These are phyloP conservation scores for Metopia argyrocephala DNA, from an alignment of 2,888 invertebrate genomes.

Conservation along the genomic window DNA sequence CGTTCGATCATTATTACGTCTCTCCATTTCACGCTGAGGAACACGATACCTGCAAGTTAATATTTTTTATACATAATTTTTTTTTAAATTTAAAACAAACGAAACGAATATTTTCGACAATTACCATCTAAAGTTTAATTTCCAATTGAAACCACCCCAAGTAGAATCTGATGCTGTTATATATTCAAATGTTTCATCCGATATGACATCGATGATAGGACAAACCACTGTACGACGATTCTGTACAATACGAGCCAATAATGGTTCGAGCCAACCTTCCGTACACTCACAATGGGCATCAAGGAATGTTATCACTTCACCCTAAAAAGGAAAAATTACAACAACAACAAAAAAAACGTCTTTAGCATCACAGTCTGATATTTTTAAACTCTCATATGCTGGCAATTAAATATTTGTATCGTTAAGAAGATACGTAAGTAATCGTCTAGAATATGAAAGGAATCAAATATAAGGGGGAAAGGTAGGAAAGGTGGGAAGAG, in stretches of 20 bases:
- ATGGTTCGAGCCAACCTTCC: slow-evolving; percentile 98
- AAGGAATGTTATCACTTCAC: slow-evolving; percentile 79
- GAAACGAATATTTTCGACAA: too few species aligned
- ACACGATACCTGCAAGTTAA: slow-evolving; percentile 98
- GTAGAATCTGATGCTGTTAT: slow-evolving; percentile 99
- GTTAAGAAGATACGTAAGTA: too few species aligned
- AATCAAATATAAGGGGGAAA: too few species aligned
- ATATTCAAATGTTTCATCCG: slow-evolving; percentile 99
- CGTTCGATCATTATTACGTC: slow-evolving; percentile 94
- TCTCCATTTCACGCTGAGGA: slow-evolving; percentile 96
- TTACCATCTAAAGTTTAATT: slow-evolving; percentile 98
- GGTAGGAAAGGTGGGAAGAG: too few species aligned
- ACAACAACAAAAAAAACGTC: too few species aligned
- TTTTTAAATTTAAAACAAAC: too few species aligned
- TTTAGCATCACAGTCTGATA: too few species aligned
- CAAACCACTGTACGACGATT: slow-evolving; percentile 96
- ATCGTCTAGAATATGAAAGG: too few species aligned
- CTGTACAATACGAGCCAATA: slow-evolving; percentile 93
- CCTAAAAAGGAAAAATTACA: slow-evolving; percentile 67
- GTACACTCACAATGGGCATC: slow-evolving; percentile 81
- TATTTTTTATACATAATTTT: too few species aligned
- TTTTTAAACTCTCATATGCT: too few species aligned
- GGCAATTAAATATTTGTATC: too few species aligned
- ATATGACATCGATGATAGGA: slow-evolving; percentile 99
- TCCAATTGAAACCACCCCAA: slow-evolving; percentile 99